These are phyloP conservation scores for Pangasianodon gigas DNA, from an alignment of 2,113 vertebrate species.

Conservation along the genomic window DNA sequence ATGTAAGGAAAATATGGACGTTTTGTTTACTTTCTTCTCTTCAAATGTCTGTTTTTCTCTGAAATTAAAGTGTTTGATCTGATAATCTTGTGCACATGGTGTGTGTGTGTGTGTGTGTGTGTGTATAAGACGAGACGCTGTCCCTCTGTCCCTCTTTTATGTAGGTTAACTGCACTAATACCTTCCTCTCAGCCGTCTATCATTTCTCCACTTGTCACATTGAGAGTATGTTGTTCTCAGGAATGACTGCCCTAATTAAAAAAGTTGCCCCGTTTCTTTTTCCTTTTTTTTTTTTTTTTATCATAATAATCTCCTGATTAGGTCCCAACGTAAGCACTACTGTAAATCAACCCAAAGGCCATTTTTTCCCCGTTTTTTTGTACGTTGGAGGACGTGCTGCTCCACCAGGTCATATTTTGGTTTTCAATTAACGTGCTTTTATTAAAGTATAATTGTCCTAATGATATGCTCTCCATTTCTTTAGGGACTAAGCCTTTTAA, in stretches of 20 bases:
- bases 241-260: slow-evolving; percentile 71
- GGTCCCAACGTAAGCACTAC: slow-evolving; percentile 69
- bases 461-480: slow-evolving; percentile 61
- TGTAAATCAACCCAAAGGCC: slow-evolving; percentile 66
- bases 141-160: slow-evolving; percentile 39
- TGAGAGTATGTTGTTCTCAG: slow-evolving; percentile 64
- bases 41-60: not conserved
- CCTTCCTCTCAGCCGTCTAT: slow-evolving; percentile 43
- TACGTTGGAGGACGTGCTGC: slow-evolving; percentile 44
- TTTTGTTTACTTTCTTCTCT: not conserved
- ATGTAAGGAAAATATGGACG: not conserved
- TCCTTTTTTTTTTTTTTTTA: slow-evolving; percentile 46
- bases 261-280: slow-evolving; percentile 56
- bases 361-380: slow-evolving; percentile 46
- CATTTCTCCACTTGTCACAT: slow-evolving; percentile 56
- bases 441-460: slow-evolving; percentile 64
- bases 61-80: not conserved
- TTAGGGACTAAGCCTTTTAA: slow-evolving; percentile 58
- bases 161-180: slow-evolving; percentile 47
- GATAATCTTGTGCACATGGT: not conserved
- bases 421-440: slow-evolving; percentile 66
- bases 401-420: slow-evolving; percentile 62
- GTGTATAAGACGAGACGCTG: not conserved
- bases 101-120: slow-evolving; percentile 11
- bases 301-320: slow-evolving; percentile 68